phyloP scores from a whole-genome alignment of 2,113 vertebrate species.

The Ellobius talpinus region DNA sequence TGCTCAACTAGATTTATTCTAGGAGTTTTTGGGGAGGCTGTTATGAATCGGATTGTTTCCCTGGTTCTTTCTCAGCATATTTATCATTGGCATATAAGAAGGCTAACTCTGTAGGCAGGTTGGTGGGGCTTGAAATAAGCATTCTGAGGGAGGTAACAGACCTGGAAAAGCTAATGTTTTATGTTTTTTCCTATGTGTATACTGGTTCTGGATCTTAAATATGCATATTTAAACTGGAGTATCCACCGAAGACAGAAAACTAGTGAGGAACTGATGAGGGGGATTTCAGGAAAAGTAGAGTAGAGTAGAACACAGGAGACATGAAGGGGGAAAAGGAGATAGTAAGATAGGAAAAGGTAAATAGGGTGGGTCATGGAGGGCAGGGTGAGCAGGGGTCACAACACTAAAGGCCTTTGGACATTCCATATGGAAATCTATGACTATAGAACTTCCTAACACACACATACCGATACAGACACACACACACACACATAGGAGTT shows the following conservation, averaged over 20 bases:
- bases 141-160: not conserved
- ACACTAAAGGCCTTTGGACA: not conserved
- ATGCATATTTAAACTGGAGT: not conserved
- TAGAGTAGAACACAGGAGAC: not conserved
- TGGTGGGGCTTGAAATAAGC: not conserved
- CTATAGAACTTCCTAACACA: not conserved
- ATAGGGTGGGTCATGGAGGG: not conserved
- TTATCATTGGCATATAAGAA: not conserved
- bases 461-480: not conserved
- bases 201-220: not conserved
- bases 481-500: not conserved
- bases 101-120: not conserved
- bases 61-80: not conserved
- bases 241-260: not conserved
- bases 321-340: not conserved
- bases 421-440: not conserved
- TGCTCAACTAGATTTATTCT: not conserved
- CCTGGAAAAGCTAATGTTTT: not conserved
- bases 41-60: not conserved
- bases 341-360: not conserved
- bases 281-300: not conserved
- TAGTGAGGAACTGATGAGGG: not conserved
- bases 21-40: not conserved
- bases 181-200: not conserved
- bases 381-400: not conserved